phyloP scores from a whole-genome alignment of 2,888 invertebrate species.

The Sepioteuthis lessoniana region DNA sequence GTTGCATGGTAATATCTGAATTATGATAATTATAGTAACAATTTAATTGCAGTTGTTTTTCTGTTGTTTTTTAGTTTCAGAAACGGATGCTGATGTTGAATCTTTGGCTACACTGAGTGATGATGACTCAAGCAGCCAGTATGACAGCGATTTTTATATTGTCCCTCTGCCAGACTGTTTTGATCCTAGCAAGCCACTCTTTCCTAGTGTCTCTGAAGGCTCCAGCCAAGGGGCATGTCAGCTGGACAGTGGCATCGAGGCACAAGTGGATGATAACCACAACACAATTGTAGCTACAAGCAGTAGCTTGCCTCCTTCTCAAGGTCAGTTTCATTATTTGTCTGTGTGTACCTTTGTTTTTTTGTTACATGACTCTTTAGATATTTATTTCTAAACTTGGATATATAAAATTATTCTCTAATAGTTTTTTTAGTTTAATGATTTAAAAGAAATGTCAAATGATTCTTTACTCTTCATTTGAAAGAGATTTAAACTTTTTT shows the following conservation, averaged over 20 bases:
- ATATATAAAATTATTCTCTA: too few relatives aligned
- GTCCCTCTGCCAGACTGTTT: slow-evolving; percentile 75
- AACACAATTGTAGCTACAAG: slow-evolving; percentile 52
- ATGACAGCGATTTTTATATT: slow-evolving; percentile 73
- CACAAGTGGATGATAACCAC: slow-evolving; percentile 58
- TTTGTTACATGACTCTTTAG: too few relatives aligned
- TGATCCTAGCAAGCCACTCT: slow-evolving; percentile 62
- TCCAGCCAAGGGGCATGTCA: slow-evolving; percentile 53
- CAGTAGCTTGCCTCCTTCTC: slow-evolving; percentile 16
- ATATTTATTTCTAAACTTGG: too few relatives aligned
- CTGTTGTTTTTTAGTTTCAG: neutral
- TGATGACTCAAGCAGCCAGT: slow-evolving; percentile 64
- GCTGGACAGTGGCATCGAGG: slow-evolving; percentile 49
- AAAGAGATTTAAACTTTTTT: too few relatives aligned
- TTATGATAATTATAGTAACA: too few relatives aligned
- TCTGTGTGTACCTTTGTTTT: too few relatives aligned
- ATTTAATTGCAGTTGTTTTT: too few relatives aligned
- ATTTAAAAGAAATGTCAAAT: too few relatives aligned
- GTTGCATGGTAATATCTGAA: too few relatives aligned
- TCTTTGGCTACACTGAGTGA: slow-evolving; percentile 58
- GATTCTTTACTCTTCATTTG: too few relatives aligned
- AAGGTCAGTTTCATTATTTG: slow-evolving; percentile 45
- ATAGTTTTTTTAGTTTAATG: too few relatives aligned
- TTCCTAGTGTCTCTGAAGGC: slow-evolving; percentile 54
- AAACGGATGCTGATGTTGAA: slow-evolving; percentile 57